Conservation (phyloP, 2,797 vertebrate species). For the Gadopsis marmoratus region DNA sequence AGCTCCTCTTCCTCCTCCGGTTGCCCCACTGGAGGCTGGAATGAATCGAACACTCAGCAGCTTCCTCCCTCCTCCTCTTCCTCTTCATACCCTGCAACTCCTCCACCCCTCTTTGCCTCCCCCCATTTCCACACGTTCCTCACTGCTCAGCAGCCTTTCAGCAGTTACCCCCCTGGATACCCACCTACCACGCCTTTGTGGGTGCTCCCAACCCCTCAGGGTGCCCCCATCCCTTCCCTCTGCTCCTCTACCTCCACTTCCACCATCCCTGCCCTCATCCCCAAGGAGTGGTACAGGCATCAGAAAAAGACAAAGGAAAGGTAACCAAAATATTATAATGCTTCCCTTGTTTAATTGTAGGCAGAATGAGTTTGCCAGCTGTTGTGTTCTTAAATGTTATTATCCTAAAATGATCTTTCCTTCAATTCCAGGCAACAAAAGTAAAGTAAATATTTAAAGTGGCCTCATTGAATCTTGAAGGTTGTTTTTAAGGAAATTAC, state of each 20-base stretch:
- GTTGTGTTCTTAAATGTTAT: neutral
- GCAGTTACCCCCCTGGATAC: constrained; percentile 90
- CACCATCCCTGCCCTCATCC: constrained; percentile 79
- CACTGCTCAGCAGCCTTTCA: constrained; percentile 86
- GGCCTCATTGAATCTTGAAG: neutral
- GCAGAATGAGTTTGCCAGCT: neutral
- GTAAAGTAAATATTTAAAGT: neutral
- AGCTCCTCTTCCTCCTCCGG: constrained; percentile 80
- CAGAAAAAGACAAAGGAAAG: constrained; percentile 92
- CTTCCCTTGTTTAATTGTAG: neutral
- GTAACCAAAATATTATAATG: constrained; percentile 71
- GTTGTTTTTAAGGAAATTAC: neutral
- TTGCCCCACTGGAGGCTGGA: constrained; percentile 69
- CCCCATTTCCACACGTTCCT: constrained; percentile 86
- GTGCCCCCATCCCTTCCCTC: constrained; percentile 71
- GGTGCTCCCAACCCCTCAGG: constrained; percentile 86
- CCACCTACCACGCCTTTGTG: constrained; percentile 89
- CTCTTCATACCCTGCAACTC: constrained; percentile 81
- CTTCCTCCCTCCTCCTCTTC: constrained; percentile 84
- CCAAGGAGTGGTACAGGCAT: constrained; percentile 93
- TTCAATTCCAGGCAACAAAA: neutral
- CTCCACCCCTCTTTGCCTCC: constrained; percentile 85
- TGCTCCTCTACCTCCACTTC: constrained; percentile 73
- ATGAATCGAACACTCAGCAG: constrained; percentile 76
- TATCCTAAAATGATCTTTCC: neutral